Base-by-base conservation (phyloP, 2,797 vertebrate genomes). In the Cirrhinus molitorella region DNA sequence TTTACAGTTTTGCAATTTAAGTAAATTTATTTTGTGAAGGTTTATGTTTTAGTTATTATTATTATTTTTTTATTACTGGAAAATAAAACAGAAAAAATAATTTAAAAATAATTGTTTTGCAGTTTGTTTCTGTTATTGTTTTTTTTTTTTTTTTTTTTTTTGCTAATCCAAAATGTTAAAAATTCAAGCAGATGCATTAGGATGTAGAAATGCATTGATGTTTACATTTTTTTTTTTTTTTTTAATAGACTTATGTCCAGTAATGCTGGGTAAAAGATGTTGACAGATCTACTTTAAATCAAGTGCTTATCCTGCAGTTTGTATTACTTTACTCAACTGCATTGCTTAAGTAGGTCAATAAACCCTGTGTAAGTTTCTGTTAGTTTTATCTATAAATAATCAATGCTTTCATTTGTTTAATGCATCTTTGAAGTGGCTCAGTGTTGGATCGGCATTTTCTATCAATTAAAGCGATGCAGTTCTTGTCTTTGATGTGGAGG, bases 271-370 rank as follows among this genome's bases (percentile, higher is more conserved):
- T 51, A 70, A 37, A 25, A 51, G 10, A 73, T 81, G 1, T 47
- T 66, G 19, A 43, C 7, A 40, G 59, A 66, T 21, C 2, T 40
- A 37, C 31, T 37, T 57, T 40, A 80, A 37, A 34, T 71, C 16
- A 45, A 59, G 37, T 82, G 80, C 49, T 74, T 75, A 55, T 53
- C 17, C 47, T 75, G 80, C 34, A 55, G 17, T 82, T 75, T 74
- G 45, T 65, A 45, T 37, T 80, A 65, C 47, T n/a, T n/a, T 80
- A 75, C 31, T 59, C 17, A 49, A 83, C 19, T 47, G 76, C 76
- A 67, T 19, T 31, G 28, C 21, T n/a, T 90, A 93, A 93, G 91
- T 95, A 91, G 94, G 94, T 93, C 92, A 91, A 83, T 49, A 77
- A 77, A 65, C 83, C 91, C 93, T 94, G 89, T 91, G 87, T 90